Base-by-base conservation (phyloP, 1,140 invertebrate species). In the Cotesia glomerata region DNA sequence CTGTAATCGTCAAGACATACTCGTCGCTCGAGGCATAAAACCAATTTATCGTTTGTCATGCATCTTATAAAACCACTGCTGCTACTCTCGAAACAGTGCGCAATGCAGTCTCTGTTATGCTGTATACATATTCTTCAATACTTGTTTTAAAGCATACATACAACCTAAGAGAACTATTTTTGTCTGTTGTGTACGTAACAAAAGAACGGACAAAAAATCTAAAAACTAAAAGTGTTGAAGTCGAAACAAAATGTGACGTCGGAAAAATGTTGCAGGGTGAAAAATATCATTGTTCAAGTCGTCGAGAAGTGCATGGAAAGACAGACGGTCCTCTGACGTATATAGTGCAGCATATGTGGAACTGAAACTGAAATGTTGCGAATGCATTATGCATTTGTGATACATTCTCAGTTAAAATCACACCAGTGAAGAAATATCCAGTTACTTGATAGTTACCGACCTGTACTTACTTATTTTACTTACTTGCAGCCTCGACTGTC, bases 341-440 rank as follows among this genome's bases (percentile, higher is more conserved):
- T 63, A 26, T 26, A 26, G 1, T 26, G 3, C 26, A 26, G 26
- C 3, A 26, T 26, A 26, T 26, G 1, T 26, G 26, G 26, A 26
- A 26, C 26, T 26, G 61, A 32, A 63, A 63, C 61, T 63, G 61
- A 63, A 45, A 16, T 14, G 61, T 39, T 13, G 14, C 11, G 11
- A 63, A 63, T 65, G 63, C 45, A 65, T 65, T 65, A 65, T 65
- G 63, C 63, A 65, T 65, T 39, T 32, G 36, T n/a, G 35, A 65
- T 65, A 65, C 45, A 18, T 65, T 39, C 13, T 49, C 18, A 14
- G 61, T 63, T 63, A 13, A 63, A 34, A 14, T 63, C 36, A 63
- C 34, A 39, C 11, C 16, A 63, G 35, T 36, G 14, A 63, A 16
- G 36, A 63, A 63, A 63, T 63, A 63, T 39, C 61, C 35, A 63